These are phyloP conservation scores for Pygoscelis antarcticus DNA, from an alignment of 2,113 vertebrate genomes.

Conservation along the genomic window DNA sequence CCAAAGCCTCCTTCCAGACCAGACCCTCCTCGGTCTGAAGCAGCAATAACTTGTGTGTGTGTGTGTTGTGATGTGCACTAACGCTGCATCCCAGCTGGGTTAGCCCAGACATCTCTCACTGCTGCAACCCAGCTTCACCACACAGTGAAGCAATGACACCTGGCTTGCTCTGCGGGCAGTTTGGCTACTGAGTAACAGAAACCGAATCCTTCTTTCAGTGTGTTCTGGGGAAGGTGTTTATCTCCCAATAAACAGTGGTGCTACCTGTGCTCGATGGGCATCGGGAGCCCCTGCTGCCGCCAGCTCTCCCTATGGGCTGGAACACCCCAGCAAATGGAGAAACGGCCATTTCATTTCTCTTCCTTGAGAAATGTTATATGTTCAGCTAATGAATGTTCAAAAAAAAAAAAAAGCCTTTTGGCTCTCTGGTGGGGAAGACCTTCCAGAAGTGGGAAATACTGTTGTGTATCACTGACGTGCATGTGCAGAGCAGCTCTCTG, in stretches of 20 bases:
- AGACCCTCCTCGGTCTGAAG: accelerated
- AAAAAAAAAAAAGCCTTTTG: not conserved
- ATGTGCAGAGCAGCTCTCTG: accelerated
- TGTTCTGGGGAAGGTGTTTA: not conserved
- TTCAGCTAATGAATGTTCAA: accelerated
- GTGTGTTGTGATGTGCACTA: not conserved
- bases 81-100: not conserved
- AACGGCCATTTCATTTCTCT: accelerated
- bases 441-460: not conserved
- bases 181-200: not conserved
- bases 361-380: not conserved
- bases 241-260: accelerated
- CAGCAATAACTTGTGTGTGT: not conserved
- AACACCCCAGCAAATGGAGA: accelerated
- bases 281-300: accelerated
- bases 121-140: accelerated
- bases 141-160: accelerated
- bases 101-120: not conserved
- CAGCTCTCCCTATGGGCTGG: not conserved
- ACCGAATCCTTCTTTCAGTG: accelerated
- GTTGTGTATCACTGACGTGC: accelerated
- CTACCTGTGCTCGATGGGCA: accelerated
- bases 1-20: not conserved
- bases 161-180: accelerated
- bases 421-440: not conserved